Conservation (phyloP, 1,140 invertebrate species). For the Himalopsyche phryganea region DNA sequence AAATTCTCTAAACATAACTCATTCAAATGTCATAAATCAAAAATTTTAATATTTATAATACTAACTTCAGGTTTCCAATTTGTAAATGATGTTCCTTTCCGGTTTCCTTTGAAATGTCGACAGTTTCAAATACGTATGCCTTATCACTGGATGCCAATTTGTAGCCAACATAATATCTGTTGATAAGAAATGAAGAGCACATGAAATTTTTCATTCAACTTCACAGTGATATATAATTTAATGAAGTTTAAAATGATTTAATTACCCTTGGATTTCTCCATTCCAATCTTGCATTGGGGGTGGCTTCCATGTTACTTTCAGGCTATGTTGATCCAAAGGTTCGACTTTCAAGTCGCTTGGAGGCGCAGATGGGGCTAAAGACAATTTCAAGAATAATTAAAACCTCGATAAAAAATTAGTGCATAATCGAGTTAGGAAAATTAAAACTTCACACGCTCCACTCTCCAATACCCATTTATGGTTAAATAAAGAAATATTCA, state of each 20-base stretch:
- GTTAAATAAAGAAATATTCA: too few species aligned
- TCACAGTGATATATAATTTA: too few species aligned
- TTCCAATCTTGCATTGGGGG: slow-evolving; percentile 87
- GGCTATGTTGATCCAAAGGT: slow-evolving; percentile 85
- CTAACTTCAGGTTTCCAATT: slow-evolving; percentile 74
- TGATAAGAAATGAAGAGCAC: slow-evolving; percentile 18
- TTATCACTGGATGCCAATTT: slow-evolving; percentile 86
- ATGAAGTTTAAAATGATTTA: not conserved
- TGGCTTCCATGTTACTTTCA: slow-evolving; percentile 92
- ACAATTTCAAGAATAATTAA: slow-evolving; percentile 14
- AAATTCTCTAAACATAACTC: too few species aligned
- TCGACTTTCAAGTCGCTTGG: slow-evolving; percentile 82
- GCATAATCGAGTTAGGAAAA: too few species aligned
- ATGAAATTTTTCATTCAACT: too few species aligned
- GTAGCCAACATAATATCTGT: slow-evolving; percentile 83
- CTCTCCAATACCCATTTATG: too few species aligned
- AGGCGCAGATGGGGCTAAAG: slow-evolving; percentile 71
- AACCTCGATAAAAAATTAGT: not conserved
- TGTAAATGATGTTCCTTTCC: slow-evolving; percentile 84
- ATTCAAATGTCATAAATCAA: too few species aligned
- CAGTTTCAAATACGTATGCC: slow-evolving; percentile 86
- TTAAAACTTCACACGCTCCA: too few species aligned
- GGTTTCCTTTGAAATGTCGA: slow-evolving; percentile 87
- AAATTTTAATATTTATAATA: slow-evolving; percentile 6
- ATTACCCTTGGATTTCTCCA: slow-evolving; percentile 78